These are phyloP conservation scores for Distichodus sexfasciatus DNA, from an alignment of 2,797 vertebrate species.

Conservation along the genomic window DNA sequence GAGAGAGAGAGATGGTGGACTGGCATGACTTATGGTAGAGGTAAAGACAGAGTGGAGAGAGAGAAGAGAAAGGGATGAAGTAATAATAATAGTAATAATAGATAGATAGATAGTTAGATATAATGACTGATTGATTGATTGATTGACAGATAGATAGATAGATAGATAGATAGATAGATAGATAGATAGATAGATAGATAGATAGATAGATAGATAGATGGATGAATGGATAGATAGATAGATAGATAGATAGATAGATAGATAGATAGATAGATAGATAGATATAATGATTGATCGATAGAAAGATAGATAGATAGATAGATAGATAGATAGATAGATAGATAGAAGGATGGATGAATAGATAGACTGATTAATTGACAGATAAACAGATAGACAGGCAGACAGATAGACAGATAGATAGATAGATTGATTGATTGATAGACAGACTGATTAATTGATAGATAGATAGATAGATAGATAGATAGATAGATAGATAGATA, in stretches of 20 bases:
- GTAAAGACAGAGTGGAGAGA: slow-evolving; percentile 13
- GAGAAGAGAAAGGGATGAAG: slow-evolving; percentile 33
- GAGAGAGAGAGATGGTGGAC: slow-evolving; percentile 23
- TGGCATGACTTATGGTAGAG: too few species aligned
- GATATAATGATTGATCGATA: too few species aligned
- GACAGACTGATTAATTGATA: too few species aligned
- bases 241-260: slow-evolving; percentile 17
- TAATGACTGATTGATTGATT: too few species aligned
- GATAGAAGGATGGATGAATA: slow-evolving; percentile 15
- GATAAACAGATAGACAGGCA: too few species aligned
- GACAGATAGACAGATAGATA: slow-evolving; percentile 24
- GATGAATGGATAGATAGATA: slow-evolving; percentile 48
- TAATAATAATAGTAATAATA: slow-evolving; percentile 71
- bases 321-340: slow-evolving; percentile 48
- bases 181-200: slow-evolving; percentile 45
- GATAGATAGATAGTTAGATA: slow-evolving; percentile 71
- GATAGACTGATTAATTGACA: too few species aligned
- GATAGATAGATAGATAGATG: too few species aligned
- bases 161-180: too few species aligned
- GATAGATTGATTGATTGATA: too few species aligned
- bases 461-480: slow-evolving; percentile 43
- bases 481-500: too few species aligned
- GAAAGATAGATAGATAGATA: too few species aligned
- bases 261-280: slow-evolving; percentile 48
- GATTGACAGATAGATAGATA: slow-evolving; percentile 45